A percentile compares a stretch with the other conserved stretches of the same genome.
These are phyloP conservation scores for Coptodon rendalli DNA, from an alignment of 2,113 vertebrate genomes.

Conservation along the genomic window DNA sequence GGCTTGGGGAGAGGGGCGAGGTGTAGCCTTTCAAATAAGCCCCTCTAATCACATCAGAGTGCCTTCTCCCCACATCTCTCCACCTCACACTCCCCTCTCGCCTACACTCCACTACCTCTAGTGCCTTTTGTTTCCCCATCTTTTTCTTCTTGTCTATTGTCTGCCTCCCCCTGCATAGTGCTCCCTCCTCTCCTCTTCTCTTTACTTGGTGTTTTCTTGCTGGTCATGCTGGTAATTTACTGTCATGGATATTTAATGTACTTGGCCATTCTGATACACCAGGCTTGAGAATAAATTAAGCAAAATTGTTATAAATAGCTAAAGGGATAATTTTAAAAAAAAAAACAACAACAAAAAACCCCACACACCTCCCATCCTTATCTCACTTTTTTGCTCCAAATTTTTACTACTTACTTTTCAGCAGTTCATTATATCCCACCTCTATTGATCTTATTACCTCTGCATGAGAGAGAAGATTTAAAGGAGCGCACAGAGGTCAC, in stretches of 20 bases:
- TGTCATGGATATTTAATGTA: constrained; percentile 13
- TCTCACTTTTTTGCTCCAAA: not conserved
- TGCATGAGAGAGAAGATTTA: not conserved
- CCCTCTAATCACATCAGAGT: constrained; percentile 58
- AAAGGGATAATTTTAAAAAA: not conserved
- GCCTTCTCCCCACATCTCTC: constrained; percentile 26
- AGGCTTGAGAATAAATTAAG: not conserved
- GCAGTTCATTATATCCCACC: constrained; percentile 9
- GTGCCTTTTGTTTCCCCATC: not conserved
- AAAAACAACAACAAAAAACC: not conserved
- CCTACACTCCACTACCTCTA: not conserved
- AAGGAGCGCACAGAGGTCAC: not conserved
- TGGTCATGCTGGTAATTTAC: constrained; percentile 11
- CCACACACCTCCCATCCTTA: not conserved
- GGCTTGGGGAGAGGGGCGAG: not conserved
- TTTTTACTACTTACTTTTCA: not conserved
- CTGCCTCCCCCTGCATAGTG: not conserved
- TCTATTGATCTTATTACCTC: constrained; percentile 9
- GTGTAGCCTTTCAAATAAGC: constrained; percentile 42
- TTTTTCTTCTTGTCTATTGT: not conserved
- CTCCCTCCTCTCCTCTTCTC: not conserved
- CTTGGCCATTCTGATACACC: not conserved
- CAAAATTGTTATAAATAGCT: not conserved
- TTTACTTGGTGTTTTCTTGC: not conserved
- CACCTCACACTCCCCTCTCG: not conserved